Conservation (phyloP, 2,113 vertebrate genomes). For the Rhinichthys klamathensis region DNA sequence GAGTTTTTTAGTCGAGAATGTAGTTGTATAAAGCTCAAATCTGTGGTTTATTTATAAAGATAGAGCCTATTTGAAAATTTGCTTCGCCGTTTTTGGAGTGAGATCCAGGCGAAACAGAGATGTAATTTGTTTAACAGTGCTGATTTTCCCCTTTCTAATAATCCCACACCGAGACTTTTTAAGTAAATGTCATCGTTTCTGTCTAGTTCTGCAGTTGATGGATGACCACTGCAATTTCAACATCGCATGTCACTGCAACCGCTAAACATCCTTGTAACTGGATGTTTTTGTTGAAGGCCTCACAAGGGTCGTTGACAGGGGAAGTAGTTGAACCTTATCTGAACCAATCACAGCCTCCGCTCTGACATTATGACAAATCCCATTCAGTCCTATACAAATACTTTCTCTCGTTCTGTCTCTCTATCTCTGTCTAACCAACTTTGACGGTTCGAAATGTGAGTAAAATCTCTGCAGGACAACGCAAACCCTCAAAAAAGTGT, state of each 20-base stretch:
- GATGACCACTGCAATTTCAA: background rate
- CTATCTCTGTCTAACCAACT: background rate
- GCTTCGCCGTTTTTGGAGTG: too few relatives aligned
- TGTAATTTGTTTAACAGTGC: background rate
- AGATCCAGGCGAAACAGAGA: background rate
- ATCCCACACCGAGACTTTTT: background rate
- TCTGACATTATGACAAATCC: constrained; percentile 21
- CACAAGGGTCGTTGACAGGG: constrained; percentile 24
- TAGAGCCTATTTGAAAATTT: too few relatives aligned
- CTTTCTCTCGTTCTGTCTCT: constrained; percentile 9
- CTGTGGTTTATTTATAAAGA: too few relatives aligned
- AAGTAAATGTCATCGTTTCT: background rate
- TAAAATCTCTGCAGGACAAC: background rate
- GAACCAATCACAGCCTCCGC: constrained; percentile 6
- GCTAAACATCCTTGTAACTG: background rate
- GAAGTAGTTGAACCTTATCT: constrained; percentile 10
- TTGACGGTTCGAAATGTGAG: constrained; percentile 1
- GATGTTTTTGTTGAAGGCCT: constrained; percentile 5
- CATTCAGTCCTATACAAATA: background rate
- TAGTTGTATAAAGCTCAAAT: too few relatives aligned
- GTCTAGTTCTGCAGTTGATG: background rate
- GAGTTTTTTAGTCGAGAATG: too few relatives aligned
- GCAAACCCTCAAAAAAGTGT: background rate
- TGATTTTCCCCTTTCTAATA: background rate
- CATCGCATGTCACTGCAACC: background rate